A percentile compares a stretch with the other conserved stretches of the same genome.
phyloP scores from a whole-genome alignment of 2,888 invertebrate genomes.

The Branchipolynoe longqiensis region DNA sequence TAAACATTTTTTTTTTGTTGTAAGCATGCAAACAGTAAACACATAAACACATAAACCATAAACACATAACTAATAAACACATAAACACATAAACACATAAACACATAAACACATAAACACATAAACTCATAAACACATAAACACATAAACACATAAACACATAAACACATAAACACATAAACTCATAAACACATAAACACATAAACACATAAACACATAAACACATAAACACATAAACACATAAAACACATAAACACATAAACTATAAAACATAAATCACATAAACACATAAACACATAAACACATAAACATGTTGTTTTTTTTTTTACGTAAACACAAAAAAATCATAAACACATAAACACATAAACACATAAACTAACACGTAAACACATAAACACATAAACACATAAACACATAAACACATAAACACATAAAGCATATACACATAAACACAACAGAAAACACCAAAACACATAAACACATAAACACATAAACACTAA shows the following conservation, averaged over 20 bases:
- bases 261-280: too few relatives aligned
- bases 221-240: neutral
- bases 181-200: neutral
- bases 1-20: too few relatives aligned
- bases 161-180: too few relatives aligned
- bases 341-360: neutral
- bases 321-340: neutral
- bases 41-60: neutral
- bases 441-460: neutral
- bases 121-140: too few relatives aligned
- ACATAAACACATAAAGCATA: neutral
- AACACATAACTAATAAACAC: neutral
- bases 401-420: neutral
- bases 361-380: neutral
- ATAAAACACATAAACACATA: too few relatives aligned
- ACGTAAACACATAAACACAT: neutral
- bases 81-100: too few relatives aligned
- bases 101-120: too few relatives aligned
- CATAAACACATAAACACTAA: too few relatives aligned
- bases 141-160: too few relatives aligned
- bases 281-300: too few relatives aligned
- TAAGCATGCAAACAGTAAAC: neutral
- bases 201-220: neutral
- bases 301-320: too few relatives aligned
- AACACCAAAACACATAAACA: too few relatives aligned